Evolutionary conservation across 1,140 invertebrate genomes (phyloP).

Genomic region (Panulirus ornatus): DNA sequence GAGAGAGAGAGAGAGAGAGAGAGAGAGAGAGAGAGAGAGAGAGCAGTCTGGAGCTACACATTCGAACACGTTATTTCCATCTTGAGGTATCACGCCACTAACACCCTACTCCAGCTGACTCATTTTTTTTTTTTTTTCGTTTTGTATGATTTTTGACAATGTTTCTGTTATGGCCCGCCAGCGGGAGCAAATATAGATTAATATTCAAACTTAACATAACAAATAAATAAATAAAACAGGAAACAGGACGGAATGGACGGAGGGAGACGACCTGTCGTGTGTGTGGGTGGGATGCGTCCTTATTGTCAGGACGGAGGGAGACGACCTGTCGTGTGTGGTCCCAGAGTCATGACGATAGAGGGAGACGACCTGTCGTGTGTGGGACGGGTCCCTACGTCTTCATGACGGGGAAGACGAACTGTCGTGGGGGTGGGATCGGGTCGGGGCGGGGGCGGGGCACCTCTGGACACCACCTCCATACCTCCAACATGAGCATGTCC

Average conservation of each 20-base stretch:
- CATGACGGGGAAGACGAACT: background rate
- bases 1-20: no score
- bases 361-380: background rate
- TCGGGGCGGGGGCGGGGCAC: background rate
- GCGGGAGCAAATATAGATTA: slow-evolving; percentile 64
- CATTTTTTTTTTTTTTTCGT: slow-evolving; percentile 22
- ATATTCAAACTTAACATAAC: slow-evolving; percentile 67
- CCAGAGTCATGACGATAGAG: no score
- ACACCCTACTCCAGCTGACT: background rate
- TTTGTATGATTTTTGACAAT: slow-evolving; percentile 57
- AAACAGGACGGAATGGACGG: background rate
- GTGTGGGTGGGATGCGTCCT: background rate
- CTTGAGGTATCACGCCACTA: background rate
- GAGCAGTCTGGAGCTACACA: no score
- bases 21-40: no score
- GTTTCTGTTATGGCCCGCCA: slow-evolving; percentile 70
- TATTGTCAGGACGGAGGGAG: background rate
- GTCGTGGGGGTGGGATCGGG: background rate
- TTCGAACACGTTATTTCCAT: no score
- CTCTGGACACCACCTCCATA: background rate
- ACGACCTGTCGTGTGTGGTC: background rate
- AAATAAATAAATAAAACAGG: slow-evolving; percentile 60
- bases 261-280: background rate
- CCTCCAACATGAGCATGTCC: no score
- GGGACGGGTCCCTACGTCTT: background rate